A percentile compares a stretch with the other conserved stretches of the same genome.
Evolutionary conservation across 2,888 invertebrate species (phyloP).

Genomic region (Tricholauxania praeusta): DNA sequence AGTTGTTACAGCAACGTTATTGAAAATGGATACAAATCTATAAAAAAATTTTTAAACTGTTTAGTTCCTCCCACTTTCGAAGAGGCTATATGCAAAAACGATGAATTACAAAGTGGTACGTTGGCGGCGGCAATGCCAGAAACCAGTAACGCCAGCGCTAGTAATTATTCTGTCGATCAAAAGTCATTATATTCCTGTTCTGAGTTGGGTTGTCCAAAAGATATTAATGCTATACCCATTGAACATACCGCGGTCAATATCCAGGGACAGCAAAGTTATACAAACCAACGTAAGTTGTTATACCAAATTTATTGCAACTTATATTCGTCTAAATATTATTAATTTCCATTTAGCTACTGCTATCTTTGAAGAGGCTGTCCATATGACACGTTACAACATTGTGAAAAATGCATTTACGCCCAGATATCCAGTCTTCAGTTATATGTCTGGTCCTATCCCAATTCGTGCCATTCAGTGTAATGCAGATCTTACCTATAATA

Average conservation of each 20-base stretch:
- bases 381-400: conserved; percentile 51
- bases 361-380: conserved; percentile 56
- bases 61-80: too few species aligned
- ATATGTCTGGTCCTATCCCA: conserved; percentile 39
- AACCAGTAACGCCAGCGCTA: too few species aligned
- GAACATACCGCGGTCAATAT: conserved; percentile 25
- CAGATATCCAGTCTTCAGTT: conserved; percentile 56
- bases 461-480: conserved; percentile 47
- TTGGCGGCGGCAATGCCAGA: too few species aligned
- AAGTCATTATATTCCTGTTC: background rate
- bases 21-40: background rate
- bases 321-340: conserved; percentile 1
- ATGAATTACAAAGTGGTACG: too few species aligned
- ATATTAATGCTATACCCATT: conserved; percentile 48
- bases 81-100: too few species aligned
- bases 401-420: conserved; percentile 51
- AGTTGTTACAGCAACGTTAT: conserved; percentile 1
- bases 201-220: conserved; percentile 51
- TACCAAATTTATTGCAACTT: conserved; percentile 45
- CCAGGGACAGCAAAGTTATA: background rate
- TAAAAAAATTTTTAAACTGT: background rate
- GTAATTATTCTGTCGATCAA: background rate
- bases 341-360: conserved; percentile 28
- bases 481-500: too few species aligned
- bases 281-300: conserved; percentile 21